Percentiles rank a stretch among this genome's conserved stretches.
Conservation (phyloP, 37 sponge, comb jelly and placozoan genomes). For the Tethya wilhelma region DNA sequence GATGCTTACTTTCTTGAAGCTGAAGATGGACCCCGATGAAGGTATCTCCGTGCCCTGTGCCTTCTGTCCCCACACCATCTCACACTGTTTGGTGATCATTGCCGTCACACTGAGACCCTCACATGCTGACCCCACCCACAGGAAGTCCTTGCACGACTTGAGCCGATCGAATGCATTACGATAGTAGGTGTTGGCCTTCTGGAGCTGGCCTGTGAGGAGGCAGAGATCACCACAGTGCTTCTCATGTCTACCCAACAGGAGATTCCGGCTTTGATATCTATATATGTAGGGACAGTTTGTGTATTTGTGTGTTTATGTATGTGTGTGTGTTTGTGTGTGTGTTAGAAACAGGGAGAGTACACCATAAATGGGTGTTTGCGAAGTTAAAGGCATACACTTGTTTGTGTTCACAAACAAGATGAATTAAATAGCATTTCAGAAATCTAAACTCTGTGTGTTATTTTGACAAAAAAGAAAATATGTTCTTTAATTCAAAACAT, state of each 20-base stretch:
- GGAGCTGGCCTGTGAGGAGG: slow-evolving; percentile 52
- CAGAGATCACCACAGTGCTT: slow-evolving; percentile 67
- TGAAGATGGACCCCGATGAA: background rate
- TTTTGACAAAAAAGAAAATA: no score
- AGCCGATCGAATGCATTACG: slow-evolving; percentile 13
- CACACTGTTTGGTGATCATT: slow-evolving; percentile 37
- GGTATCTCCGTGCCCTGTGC: slow-evolving; percentile 11
- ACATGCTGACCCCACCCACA: slow-evolving; percentile 55
- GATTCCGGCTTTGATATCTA: slow-evolving; percentile 11
- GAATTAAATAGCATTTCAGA: no score
- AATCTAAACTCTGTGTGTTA: no score
- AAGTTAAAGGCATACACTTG: no score
- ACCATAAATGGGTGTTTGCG: no score
- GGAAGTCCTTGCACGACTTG: slow-evolving; percentile 40
- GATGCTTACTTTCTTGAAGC: background rate
- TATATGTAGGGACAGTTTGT: background rate
- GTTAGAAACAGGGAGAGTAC: no score
- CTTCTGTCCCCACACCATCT: slow-evolving; percentile 49
- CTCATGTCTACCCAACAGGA: slow-evolving; percentile 3
- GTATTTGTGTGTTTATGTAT: no score
- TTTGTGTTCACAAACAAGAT: no score
- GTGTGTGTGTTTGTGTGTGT: no score
- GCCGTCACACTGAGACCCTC: slow-evolving; percentile 58
- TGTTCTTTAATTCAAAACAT: no score
- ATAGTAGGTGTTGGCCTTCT: slow-evolving; percentile 31